These are phyloP conservation scores for Lagopus leucura DNA, from an alignment of 2,113 vertebrate species.

Conservation along the genomic window DNA sequence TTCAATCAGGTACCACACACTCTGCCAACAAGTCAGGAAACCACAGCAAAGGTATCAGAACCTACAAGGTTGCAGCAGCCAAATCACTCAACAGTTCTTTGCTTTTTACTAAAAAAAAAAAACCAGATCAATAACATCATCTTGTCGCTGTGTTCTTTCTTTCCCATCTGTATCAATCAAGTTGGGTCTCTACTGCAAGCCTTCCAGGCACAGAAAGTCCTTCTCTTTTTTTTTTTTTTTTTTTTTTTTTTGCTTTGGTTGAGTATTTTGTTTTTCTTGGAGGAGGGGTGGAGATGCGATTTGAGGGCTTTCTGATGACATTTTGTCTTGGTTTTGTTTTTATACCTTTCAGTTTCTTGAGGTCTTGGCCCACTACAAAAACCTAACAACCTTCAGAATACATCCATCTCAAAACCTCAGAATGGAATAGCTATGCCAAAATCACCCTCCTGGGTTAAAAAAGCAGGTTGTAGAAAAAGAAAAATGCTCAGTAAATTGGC, in stretches of 20 bases:
- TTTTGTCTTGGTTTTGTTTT: neutral
- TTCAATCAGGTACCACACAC: neutral
- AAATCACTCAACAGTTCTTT: neutral
- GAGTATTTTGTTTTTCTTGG: neutral
- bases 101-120: neutral
- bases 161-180: neutral
- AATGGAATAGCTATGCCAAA: neutral
- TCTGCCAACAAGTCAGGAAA: neutral
- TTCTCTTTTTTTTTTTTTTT: neutral
- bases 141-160: neutral
- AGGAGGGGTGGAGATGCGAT: no score
- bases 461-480: neutral
- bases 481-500: slow-evolving; percentile 26
- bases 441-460: neutral
- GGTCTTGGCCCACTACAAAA: neutral
- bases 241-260: neutral
- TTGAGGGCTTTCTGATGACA: no score
- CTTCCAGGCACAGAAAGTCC: neutral
- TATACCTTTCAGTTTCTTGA: neutral
- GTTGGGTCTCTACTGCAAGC: neutral
- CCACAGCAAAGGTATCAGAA: neutral
- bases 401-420: neutral
- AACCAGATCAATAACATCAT: neutral
- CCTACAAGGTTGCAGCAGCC: neutral
- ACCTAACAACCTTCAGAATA: neutral